These are phyloP conservation scores for Caenorhabditis auriculariae DNA, from an alignment of 2,888 invertebrate genomes.

Conservation along the genomic window DNA sequence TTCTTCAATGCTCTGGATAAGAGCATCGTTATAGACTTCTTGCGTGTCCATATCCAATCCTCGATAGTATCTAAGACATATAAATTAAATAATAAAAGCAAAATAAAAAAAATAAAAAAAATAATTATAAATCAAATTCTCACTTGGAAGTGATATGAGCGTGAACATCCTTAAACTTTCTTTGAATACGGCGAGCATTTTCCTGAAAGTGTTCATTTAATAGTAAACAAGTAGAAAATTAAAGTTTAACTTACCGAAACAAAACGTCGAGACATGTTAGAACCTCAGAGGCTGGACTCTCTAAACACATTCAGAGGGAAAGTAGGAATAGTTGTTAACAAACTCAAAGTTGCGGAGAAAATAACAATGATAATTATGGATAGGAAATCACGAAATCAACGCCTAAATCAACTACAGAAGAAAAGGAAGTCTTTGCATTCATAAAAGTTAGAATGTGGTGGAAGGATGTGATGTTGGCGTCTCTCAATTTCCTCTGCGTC, in stretches of 20 bases:
- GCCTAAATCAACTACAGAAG: too few species aligned
- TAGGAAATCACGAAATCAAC: too few species aligned
- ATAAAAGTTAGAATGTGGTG: too few species aligned
- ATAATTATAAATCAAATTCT: slow-evolving; percentile 3
- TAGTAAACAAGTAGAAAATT: slow-evolving; percentile 4
- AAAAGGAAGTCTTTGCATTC: too few species aligned
- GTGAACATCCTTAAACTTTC: slow-evolving; percentile 2
- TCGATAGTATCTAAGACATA: too few species aligned
- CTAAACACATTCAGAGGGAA: not conserved
- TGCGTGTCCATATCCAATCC: too few species aligned
- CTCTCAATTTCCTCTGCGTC: too few species aligned
- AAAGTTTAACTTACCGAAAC: slow-evolving; percentile 4
- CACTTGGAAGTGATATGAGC: not conserved
- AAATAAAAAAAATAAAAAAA: slow-evolving; percentile 1
- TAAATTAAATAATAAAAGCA: too few species aligned
- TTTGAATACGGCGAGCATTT: slow-evolving; percentile 3
- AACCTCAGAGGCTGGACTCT: not conserved
- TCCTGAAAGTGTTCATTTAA: slow-evolving; percentile 1
- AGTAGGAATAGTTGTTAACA: slow-evolving; percentile 5
- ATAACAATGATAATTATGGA: too few species aligned
- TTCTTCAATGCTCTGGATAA: slow-evolving; percentile 2
- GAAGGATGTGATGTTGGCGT: too few species aligned
- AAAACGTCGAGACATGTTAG: not conserved
- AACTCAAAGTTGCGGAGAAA: slow-evolving; percentile 5
- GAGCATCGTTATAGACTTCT: too few species aligned